A percentile compares a stretch with the other conserved stretches of the same genome.
Conservation (phyloP, 2,113 vertebrate genomes). For the Carassius gibelio region DNA sequence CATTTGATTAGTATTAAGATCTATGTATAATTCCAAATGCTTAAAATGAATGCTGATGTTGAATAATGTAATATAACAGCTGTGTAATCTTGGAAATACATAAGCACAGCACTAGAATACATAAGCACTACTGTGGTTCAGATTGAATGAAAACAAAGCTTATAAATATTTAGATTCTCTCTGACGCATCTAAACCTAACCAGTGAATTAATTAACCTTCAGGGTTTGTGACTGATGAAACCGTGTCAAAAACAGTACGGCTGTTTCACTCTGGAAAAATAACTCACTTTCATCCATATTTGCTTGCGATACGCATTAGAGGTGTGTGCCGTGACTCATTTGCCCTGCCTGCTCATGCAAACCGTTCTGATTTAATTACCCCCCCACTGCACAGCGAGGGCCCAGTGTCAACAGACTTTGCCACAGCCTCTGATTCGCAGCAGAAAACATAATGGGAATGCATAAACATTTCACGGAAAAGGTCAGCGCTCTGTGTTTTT, state of each 20-base stretch:
- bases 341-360: slow-evolving; percentile 49
- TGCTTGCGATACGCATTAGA: slow-evolving; percentile 21
- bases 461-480: slow-evolving; percentile 55
- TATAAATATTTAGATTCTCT: slow-evolving; percentile 54
- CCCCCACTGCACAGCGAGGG: slow-evolving; percentile 8
- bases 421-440: slow-evolving; percentile 32
- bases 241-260: slow-evolving; percentile 41
- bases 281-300: slow-evolving; percentile 33
- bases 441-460: slow-evolving; percentile 52
- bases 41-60: not conserved
- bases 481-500: slow-evolving; percentile 54
- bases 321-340: slow-evolving; percentile 43
- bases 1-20: not conserved
- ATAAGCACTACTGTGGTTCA: slow-evolving; percentile 18
- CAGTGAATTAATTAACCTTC: slow-evolving; percentile 60
- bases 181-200: slow-evolving; percentile 39
- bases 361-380: slow-evolving; percentile 61
- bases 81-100: not conserved
- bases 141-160: slow-evolving; percentile 42
- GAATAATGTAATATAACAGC: not conserved
- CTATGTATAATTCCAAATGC: not conserved
- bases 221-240: slow-evolving; percentile 50
- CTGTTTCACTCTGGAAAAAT: slow-evolving; percentile 35
- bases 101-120: not conserved
- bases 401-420: slow-evolving; percentile 35